Conservation (phyloP, 2,113 vertebrate genomes). For the Tapirus terrestris region DNA sequence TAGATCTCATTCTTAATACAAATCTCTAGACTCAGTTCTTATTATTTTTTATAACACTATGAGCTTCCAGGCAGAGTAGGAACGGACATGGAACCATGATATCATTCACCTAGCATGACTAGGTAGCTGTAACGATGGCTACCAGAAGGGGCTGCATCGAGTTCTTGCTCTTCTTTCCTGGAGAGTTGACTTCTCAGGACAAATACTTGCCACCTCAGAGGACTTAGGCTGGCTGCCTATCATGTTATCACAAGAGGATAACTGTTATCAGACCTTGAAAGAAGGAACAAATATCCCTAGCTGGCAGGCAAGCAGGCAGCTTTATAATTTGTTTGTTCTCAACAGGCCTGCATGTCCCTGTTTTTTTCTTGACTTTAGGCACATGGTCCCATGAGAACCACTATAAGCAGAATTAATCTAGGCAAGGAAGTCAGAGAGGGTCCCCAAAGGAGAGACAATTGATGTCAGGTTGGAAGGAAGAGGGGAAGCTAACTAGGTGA, state of each 20-base stretch:
- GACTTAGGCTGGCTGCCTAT: background rate
- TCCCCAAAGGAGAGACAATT: background rate
- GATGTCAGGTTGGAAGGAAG: background rate
- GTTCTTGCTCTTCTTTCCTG: background rate
- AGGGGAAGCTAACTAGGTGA: background rate
- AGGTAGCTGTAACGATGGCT: background rate
- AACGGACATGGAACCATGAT: background rate
- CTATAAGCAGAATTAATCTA: background rate
- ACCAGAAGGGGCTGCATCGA: background rate
- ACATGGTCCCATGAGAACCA: background rate
- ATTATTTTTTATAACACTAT: background rate
- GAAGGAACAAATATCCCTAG: background rate
- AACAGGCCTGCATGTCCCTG: background rate
- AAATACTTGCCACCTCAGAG: background rate
- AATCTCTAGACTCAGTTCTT: background rate
- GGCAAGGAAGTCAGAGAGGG: background rate
- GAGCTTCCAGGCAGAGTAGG: background rate
- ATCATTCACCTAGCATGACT: background rate
- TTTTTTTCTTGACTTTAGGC: background rate
- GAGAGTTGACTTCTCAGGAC: background rate
- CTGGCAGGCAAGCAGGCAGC: background rate
- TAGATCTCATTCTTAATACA: background rate
- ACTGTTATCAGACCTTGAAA: background rate
- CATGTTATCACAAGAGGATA: background rate
- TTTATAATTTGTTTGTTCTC: conserved; percentile 3